Base-by-base conservation (phyloP, 2,888 invertebrate genomes). In the Kryphioiulus occultus region DNA sequence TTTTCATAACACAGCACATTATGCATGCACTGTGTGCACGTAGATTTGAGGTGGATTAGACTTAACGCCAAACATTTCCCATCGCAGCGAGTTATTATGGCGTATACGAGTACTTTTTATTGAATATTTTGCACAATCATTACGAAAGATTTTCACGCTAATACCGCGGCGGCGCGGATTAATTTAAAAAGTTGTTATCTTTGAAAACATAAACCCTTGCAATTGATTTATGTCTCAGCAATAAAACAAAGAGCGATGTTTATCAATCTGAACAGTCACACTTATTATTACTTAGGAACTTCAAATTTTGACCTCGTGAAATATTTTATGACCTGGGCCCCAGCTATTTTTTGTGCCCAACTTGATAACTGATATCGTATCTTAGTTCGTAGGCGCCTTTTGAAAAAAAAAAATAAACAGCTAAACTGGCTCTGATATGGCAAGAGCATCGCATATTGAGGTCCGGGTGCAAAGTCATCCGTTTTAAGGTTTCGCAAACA, bases 121-220 rank as follows among this genome's bases (percentile, higher is more conserved):
- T 68, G 68, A 68, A 68, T 26, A 68, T 68, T 68, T 68, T 59
- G n/a, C 68, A 68, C 68, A 26, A 68, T 68, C 68, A 68, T 68
- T 68, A 68, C 12, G 22, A 68, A 68, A 68, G 68, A 68, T 68
- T 68, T 68, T 22, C 19, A 68, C 22, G 68, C 68, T 22, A 22
- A 68, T 59, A 68, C 26, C 68, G 68, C 68, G 26, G 22, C 26
- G 26, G 68, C 68, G 26, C 26, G 68, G 0, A 59, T 59, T 59
- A 22, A n/a, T 59, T 59, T 59, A 22, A 17, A 4, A 59, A 59
- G n/a, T 26, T 22, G 68, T 26, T 68, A 68, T 68, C 68, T 22
- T 10, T 9, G 26, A 26, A 68, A 22, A 10, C 22, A 26, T 68
- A 68, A 68, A 68, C 68, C 68, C 68, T 5, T 26, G 26, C 68